phyloP scores from a whole-genome alignment of 2,888 invertebrate genomes.

The Agrochola lychnidis region DNA sequence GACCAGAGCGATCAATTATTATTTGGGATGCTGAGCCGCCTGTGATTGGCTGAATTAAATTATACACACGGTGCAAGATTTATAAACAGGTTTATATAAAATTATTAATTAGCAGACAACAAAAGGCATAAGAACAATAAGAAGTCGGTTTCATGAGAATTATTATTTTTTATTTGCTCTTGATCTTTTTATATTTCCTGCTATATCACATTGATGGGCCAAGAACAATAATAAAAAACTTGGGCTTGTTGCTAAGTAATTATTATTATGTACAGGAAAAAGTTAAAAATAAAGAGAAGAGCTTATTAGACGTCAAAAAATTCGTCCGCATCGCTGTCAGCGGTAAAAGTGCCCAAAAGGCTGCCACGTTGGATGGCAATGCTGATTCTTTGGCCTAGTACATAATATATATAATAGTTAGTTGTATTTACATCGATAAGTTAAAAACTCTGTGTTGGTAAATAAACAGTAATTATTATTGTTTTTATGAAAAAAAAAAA shows the following conservation, averaged over 20 bases:
- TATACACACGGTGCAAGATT: background rate
- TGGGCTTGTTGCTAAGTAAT: background rate
- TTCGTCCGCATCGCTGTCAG: no score
- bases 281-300: no score
- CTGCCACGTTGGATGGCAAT: no score
- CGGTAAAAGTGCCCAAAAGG: no score
- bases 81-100: background rate
- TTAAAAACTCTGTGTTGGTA: no score
- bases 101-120: background rate
- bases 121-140: slow-evolving; percentile 38
- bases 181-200: slow-evolving; percentile 42
- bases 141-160: slow-evolving; percentile 37
- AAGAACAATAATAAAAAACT: slow-evolving; percentile 16
- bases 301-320: no score
- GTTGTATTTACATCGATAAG: no score
- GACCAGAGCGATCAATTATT: background rate
- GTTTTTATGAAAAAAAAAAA: no score
- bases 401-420: no score
- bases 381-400: no score
- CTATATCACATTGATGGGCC: background rate
- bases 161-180: slow-evolving; percentile 27
- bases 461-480: no score
- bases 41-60: background rate
- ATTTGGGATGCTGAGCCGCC: background rate
- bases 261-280: no score